Evolutionary conservation across 2,797 vertebrate species (phyloP).

Genomic region (Decapterus maruadsi): DNA sequence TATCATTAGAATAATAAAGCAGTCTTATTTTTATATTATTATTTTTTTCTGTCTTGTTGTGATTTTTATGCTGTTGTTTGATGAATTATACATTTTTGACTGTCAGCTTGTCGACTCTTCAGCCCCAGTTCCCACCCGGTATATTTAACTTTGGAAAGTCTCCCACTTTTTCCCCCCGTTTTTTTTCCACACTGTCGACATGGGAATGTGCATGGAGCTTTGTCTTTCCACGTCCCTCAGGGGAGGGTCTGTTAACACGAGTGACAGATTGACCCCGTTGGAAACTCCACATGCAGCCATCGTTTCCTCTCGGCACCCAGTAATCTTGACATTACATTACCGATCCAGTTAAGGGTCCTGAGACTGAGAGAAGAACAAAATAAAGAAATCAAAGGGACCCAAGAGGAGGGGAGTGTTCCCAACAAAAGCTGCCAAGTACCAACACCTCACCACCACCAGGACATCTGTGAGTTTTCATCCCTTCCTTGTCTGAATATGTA

Average conservation of each 20-base stretch:
- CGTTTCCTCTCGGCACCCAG: slow-evolving; percentile 38
- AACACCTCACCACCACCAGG: slow-evolving; percentile 29
- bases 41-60: no score
- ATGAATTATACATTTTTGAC: background rate
- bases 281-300: slow-evolving; percentile 43
- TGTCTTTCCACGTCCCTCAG: slow-evolving; percentile 58
- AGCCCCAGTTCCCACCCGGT: slow-evolving; percentile 23
- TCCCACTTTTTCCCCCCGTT: background rate
- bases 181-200: slow-evolving; percentile 14
- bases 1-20: no score
- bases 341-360: slow-evolving; percentile 1
- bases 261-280: slow-evolving; percentile 21
- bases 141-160: slow-evolving; percentile 12
- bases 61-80: background rate
- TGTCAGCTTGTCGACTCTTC: background rate
- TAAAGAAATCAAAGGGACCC: no score
- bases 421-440: slow-evolving; percentile 29
- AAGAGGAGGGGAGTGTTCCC: slow-evolving; percentile 16
- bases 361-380: background rate
- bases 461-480: slow-evolving; percentile 22
- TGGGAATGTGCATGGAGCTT: slow-evolving; percentile 46
- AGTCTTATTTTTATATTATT: no score
- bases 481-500: slow-evolving; percentile 13
- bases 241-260: slow-evolving; percentile 58
- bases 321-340: slow-evolving; percentile 33